Evolutionary conservation across 2,888 invertebrate species (phyloP).

Genomic region (Nebria salina): DNA sequence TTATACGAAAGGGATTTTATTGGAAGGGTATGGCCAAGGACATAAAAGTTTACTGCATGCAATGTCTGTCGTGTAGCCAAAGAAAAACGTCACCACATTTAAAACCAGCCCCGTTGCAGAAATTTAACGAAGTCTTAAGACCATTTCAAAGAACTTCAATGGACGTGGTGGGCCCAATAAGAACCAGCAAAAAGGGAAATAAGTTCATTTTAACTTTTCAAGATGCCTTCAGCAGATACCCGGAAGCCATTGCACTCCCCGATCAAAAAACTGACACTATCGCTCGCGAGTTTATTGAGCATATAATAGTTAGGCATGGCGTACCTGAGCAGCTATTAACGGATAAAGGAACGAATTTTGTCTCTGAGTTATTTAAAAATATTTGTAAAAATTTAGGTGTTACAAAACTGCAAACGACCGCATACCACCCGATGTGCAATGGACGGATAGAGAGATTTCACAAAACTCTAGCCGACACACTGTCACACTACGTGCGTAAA

Average conservation of each 20-base stretch:
- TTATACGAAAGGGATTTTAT: conserved; percentile 50
- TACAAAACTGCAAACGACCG: conserved; percentile 51
- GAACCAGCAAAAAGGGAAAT: conserved; percentile 49
- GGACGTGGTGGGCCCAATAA: conserved; percentile 54
- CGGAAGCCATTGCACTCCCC: conserved; percentile 52
- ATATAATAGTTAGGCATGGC: conserved; percentile 52
- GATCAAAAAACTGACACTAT: conserved; percentile 50
- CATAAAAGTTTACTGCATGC: conserved; percentile 49
- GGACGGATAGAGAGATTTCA: conserved; percentile 55
- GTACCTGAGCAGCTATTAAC: conserved; percentile 52
- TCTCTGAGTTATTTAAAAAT: conserved; percentile 51
- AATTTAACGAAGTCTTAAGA: conserved; percentile 44
- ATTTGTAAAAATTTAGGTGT: conserved; percentile 51
- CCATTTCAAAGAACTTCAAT: conserved; percentile 51
- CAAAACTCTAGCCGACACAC: conserved; percentile 51
- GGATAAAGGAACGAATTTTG: conserved; percentile 53
- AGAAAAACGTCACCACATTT: conserved; percentile 50
- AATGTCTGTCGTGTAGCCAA: conserved; percentile 52
- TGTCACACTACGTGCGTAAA: conserved; percentile 52
- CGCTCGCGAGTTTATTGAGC: conserved; percentile 50
- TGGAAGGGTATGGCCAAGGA: conserved; percentile 51
- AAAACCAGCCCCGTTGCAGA: conserved; percentile 49
- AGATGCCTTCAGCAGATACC: conserved; percentile 52
- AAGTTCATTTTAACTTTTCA: conserved; percentile 53
- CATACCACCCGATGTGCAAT: conserved; percentile 54